Percentiles rank a stretch among this genome's conserved stretches.
Conservation (phyloP, 2,113 vertebrate species). For the Pangasianodon hypophthalmus region DNA sequence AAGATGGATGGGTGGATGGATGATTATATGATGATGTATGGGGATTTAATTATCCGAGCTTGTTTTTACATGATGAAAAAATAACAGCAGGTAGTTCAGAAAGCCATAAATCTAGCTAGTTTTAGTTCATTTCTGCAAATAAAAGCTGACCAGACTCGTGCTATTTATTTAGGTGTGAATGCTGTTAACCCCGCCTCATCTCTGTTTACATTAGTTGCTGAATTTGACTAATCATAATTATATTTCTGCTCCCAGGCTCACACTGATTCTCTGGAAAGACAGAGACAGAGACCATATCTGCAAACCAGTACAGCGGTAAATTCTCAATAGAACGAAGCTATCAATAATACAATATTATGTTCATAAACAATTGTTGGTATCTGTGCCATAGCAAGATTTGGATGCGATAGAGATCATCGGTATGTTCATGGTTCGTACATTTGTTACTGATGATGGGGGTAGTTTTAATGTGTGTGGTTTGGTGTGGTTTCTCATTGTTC, state of each 20-base stretch:
- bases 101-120: not conserved
- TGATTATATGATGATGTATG: not conserved
- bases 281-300: not conserved
- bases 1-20: too few species aligned
- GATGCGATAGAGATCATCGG: not conserved
- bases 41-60: too few species aligned
- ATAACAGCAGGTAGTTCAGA: not conserved
- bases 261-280: not conserved
- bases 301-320: not conserved
- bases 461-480: not conserved
- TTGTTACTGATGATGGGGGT: not conserved
- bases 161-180: not conserved
- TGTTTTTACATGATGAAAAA: too few species aligned
- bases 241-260: not conserved
- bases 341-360: not conserved
- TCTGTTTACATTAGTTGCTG: not conserved
- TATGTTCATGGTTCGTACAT: not conserved
- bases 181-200: not conserved
- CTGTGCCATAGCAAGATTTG: not conserved
- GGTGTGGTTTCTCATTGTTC: not conserved
- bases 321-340: not conserved
- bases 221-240: not conserved
- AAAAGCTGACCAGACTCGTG: not conserved
- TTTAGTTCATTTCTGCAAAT: not conserved
- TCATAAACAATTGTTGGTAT: not conserved